phyloP scores from a whole-genome alignment of 2,888 invertebrate genomes.

The Nudaria mundana region DNA sequence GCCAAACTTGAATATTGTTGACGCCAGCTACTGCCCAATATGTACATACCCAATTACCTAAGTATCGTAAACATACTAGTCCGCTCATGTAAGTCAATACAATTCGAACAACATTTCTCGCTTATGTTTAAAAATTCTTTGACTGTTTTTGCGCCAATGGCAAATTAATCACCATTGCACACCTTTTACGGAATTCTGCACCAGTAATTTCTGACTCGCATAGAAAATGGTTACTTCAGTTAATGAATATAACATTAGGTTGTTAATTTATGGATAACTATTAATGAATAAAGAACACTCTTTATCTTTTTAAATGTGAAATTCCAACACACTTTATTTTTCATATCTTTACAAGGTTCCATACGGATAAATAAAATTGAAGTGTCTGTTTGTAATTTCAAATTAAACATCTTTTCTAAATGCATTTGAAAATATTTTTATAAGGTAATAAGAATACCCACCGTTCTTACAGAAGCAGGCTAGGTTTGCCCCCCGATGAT shows the following conservation, averaged over 20 bases:
- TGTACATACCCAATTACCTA: too few species aligned
- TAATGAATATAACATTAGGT: slow-evolving; percentile 35
- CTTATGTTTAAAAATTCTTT: not conserved
- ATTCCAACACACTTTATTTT: slow-evolving; percentile 21
- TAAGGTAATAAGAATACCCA: too few species aligned
- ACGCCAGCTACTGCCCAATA: too few species aligned
- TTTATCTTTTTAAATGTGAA: slow-evolving; percentile 11
- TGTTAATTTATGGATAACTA: slow-evolving; percentile 26
- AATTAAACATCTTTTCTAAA: too few species aligned
- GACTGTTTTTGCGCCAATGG: slow-evolving; percentile 4
- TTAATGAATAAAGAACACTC: slow-evolving; percentile 30
- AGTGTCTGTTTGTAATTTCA: too few species aligned
- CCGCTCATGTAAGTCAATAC: not conserved
- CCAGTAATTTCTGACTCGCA: slow-evolving; percentile 10
- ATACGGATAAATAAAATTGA: too few species aligned
- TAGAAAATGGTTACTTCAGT: slow-evolving; percentile 24
- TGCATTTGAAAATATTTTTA: too few species aligned
- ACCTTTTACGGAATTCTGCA: slow-evolving; percentile 6
- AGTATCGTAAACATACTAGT: too few species aligned
- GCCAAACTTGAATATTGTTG: too few species aligned
- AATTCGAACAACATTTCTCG: not conserved
- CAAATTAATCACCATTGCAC: slow-evolving; percentile 10
- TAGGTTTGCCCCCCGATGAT: too few species aligned
- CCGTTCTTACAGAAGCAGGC: too few species aligned
- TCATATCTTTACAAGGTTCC: too few species aligned